Evolutionary conservation across 2,888 invertebrate species (phyloP), one percentile per base, ranked within the genome.

Genomic region (Gymnocheta viridis): DNA sequence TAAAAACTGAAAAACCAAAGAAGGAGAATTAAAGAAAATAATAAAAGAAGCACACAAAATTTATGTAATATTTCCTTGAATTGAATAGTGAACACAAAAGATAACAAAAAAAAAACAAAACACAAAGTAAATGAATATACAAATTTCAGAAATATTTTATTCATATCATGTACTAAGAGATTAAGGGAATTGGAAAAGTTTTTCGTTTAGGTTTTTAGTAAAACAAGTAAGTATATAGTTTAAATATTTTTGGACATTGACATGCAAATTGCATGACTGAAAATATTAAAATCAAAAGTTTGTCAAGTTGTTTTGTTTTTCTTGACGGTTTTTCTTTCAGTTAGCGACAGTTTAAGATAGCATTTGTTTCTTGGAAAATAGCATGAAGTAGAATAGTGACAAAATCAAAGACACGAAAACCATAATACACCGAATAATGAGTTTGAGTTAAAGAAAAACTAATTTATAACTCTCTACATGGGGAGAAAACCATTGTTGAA

Each of bases 211-310:
- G 19, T 60, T 60, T 66, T 49, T n/a, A 54, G 12, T 27, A 17
- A 29, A 44, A 67, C 6, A 49, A 49, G 32, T 32, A 58, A 1
- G 2, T 60, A 35, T 4, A 35, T 35, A 27, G 54, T n/a, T 51
- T 51, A 51, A 29, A 51, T 47, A 14, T 51, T 47, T 41, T 41
- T 54, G 49, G 60, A 82, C 78, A 78, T 27, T 82, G 41, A 78
- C 82, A 79, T 82, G 82, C 82, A 79, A 64, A 24, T 62, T 74
- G 82, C 79, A 82, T 70, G 79, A 82, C 62, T 47, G 22, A 62
- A 72, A 67, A 51, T 22, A 58, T 69, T 67, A 41, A 51, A 47
- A 62, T 47, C 4, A 72, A 67, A 69, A 62, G 19, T 51, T 60
- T 54, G 44, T 4, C 4, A 41, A 47, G n/a, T 44, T 29, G 7